Percentiles rank a stretch among this genome's conserved stretches.
Conservation (phyloP, 2,797 vertebrate genomes). For the Labeo calbasu region DNA sequence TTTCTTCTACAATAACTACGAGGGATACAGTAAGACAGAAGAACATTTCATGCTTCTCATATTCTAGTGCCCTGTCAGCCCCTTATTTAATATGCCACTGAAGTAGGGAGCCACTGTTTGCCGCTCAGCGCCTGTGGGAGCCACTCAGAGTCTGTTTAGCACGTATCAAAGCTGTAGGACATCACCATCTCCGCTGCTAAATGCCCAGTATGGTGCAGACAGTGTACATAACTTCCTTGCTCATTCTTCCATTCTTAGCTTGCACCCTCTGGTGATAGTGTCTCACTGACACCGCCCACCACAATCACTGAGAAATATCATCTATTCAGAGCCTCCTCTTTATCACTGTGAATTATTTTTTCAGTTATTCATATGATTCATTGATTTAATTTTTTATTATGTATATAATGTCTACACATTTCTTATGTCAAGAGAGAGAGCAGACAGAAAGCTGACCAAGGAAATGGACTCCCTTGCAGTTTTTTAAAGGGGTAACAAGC, state of each 20-base stretch:
- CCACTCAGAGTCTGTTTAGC: conserved; percentile 48
- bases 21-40: conserved; percentile 12
- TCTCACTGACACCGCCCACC: conserved; percentile 20
- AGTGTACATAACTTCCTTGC: conserved; percentile 29
- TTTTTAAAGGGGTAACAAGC: conserved; percentile 18
- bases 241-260: conserved; percentile 25
- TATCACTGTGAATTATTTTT: neutral
- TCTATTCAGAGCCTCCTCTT: conserved; percentile 9
- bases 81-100: conserved; percentile 27
- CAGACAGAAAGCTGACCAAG: conserved; percentile 13
- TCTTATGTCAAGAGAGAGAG: neutral
- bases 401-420: conserved; percentile 9
- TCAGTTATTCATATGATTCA: conserved; percentile 15
- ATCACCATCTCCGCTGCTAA: conserved; percentile 36
- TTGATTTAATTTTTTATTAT: neutral
- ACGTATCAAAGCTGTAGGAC: conserved; percentile 44
- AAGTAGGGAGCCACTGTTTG: conserved; percentile 33
- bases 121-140: conserved; percentile 11
- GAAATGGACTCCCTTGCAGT: conserved; percentile 4
- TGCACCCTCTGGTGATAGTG: conserved; percentile 34
- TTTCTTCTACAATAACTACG: conserved; percentile 20
- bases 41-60: neutral
- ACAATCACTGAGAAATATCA: conserved; percentile 3
- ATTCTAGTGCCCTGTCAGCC: conserved; percentile 20
- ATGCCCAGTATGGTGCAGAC: conserved; percentile 35